A percentile compares a stretch with the other conserved stretches of the same genome.
Evolutionary conservation across 2,113 vertebrate species (phyloP).

Genomic region (Oryzias curvinotus): DNA sequence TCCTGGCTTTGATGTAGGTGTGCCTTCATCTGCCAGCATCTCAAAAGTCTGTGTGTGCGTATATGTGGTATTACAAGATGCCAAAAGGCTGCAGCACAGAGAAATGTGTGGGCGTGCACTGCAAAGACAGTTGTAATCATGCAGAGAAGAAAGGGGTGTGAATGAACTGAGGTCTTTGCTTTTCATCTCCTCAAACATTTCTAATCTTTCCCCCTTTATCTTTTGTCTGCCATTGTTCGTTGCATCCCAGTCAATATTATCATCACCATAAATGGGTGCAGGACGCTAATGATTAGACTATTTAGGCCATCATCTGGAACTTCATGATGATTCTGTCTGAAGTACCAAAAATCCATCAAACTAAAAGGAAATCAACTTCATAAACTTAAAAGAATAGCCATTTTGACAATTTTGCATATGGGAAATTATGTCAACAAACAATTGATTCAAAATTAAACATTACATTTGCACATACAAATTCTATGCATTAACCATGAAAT

Average conservation of each 20-base stretch:
- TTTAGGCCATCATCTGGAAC: conserved; percentile 4
- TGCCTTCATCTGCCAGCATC: conserved; percentile 54
- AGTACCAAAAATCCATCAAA: too few species aligned
- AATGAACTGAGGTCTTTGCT: conserved; percentile 33
- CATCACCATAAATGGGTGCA: conserved; percentile 13
- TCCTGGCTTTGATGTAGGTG: conserved; percentile 56
- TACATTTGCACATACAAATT: too few species aligned
- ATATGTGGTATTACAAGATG: conserved; percentile 41
- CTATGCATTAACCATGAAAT: too few species aligned
- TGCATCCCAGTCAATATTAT: neutral
- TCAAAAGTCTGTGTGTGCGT: conserved; percentile 22
- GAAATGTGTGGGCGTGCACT: conserved; percentile 56
- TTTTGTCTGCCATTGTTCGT: neutral
- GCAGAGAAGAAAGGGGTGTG: conserved; percentile 34
- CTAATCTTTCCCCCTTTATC: neutral
- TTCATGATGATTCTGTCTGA: conserved; percentile 10
- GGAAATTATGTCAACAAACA: too few species aligned
- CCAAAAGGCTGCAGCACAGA: conserved; percentile 50
- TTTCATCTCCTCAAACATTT: conserved; percentile 26
- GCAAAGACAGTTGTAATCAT: conserved; percentile 33
- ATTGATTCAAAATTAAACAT: too few species aligned
- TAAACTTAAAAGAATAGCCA: neutral
- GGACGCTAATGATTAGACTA: conserved; percentile 23
- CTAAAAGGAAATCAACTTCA: neutral
- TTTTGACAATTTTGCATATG: neutral